Conservation (phyloP, 2,797 vertebrate genomes). For the Alosa sapidissima region DNA sequence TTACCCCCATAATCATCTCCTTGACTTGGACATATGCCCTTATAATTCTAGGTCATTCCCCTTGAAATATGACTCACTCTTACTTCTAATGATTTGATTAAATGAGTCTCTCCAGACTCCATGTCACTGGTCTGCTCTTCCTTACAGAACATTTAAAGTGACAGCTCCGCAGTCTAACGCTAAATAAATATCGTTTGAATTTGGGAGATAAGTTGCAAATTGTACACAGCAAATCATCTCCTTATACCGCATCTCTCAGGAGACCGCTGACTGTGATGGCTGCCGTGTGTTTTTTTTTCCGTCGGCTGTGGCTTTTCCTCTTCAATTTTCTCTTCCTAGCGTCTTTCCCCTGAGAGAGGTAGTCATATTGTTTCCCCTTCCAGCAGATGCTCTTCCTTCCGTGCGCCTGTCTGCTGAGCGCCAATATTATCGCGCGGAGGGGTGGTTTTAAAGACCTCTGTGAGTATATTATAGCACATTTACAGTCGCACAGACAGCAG, state of each 20-base stretch:
- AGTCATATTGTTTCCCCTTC: conserved; percentile 67
- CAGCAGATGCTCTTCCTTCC: conserved; percentile 69
- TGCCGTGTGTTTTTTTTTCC: not conserved
- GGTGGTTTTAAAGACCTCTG: conserved; percentile 52
- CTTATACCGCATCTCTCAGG: not conserved
- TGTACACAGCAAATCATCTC: conserved; percentile 8
- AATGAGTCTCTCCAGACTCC: conserved; percentile 16
- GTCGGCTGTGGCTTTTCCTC: conserved; percentile 35
- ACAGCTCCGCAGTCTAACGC: not conserved
- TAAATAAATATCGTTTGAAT: not conserved
- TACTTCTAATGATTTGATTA: conserved; percentile 12
- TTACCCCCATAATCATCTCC: conserved; percentile 17
- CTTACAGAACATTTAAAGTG: conserved; percentile 7
- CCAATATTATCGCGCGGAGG: conserved; percentile 60
- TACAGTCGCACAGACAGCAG: conserved; percentile 49
- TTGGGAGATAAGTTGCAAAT: conserved; percentile 11
- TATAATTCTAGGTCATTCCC: conserved; percentile 23
- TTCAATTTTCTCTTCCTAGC: conserved; percentile 69
- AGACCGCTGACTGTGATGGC: not conserved
- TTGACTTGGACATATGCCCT: conserved; percentile 20
- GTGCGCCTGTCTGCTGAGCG: conserved; percentile 65
- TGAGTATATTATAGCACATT: conserved; percentile 40
- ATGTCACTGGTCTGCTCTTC: not conserved
- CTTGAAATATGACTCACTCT: conserved; percentile 19
- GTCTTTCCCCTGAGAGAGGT: conserved; percentile 58